Evolutionary conservation across 2,888 invertebrate genomes (phyloP).

Genomic region (Pseudococcus jackbeardsleyi): DNA sequence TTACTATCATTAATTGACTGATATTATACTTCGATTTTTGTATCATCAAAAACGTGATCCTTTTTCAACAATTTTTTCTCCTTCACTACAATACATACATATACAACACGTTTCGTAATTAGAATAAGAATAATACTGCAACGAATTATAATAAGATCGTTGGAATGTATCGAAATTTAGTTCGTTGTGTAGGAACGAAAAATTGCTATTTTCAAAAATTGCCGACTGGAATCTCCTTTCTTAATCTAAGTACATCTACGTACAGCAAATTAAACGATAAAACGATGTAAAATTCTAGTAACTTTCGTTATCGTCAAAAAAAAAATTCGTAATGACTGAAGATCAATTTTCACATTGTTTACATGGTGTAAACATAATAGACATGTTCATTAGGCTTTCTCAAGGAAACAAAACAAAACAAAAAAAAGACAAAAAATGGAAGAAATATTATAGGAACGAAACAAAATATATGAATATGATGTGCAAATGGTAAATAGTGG

Average conservation of each 20-base stretch:
- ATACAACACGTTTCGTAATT: background rate
- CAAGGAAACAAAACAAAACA: conserved; percentile 5
- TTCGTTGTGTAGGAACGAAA: background rate
- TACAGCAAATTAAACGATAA: background rate
- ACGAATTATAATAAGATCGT: background rate
- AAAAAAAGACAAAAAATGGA: background rate
- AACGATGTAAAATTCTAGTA: background rate
- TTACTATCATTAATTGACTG: background rate
- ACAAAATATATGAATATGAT: background rate
- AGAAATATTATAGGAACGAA: background rate
- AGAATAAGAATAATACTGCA: background rate
- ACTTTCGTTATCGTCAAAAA: background rate
- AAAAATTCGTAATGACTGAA: background rate
- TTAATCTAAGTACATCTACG: background rate
- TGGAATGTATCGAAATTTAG: conserved; percentile 2
- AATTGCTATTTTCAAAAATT: background rate
- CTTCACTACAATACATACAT: background rate
- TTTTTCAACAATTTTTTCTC: background rate
- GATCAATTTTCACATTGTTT: background rate
- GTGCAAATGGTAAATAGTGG: background rate
- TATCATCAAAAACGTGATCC: background rate
- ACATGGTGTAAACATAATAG: background rate
- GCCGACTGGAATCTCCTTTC: background rate
- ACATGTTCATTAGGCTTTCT: conserved; percentile 12
- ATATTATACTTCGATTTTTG: background rate